These are phyloP conservation scores for Rousettus madagascariensis DNA, from an alignment of 2,797 vertebrate genomes.

Conservation along the genomic window DNA sequence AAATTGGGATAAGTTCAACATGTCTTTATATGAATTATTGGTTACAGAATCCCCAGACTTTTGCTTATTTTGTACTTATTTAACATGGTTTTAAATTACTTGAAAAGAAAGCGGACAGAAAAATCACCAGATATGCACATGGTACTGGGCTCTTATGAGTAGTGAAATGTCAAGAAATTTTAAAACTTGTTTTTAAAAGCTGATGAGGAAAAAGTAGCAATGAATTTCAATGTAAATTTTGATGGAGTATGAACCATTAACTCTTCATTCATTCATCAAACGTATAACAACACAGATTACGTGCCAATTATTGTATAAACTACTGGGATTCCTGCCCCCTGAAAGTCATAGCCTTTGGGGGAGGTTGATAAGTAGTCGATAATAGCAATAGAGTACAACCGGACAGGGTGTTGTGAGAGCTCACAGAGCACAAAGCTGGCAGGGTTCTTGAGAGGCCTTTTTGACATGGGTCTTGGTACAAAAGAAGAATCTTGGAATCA, in stretches of 20 bases:
- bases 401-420: neutral
- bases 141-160: neutral
- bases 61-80: neutral
- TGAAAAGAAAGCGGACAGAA: neutral
- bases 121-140: neutral
- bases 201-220: neutral
- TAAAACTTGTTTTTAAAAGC: neutral
- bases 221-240: neutral
- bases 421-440: neutral
- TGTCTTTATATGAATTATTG: neutral
- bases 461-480: neutral
- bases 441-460: neutral
- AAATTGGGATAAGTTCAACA: neutral
- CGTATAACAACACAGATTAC: neutral
- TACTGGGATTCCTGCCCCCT: neutral
- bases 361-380: neutral
- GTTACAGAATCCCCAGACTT: neutral
- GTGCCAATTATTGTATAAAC: neutral
- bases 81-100: neutral
- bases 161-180: neutral
- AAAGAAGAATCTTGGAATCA: neutral
- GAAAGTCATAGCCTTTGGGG: neutral
- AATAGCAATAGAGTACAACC: too few relatives aligned
- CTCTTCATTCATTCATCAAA: neutral
- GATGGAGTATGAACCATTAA: neutral